Base-by-base conservation (phyloP, 2,113 vertebrate genomes). In the Sclerurus mexicanus region DNA sequence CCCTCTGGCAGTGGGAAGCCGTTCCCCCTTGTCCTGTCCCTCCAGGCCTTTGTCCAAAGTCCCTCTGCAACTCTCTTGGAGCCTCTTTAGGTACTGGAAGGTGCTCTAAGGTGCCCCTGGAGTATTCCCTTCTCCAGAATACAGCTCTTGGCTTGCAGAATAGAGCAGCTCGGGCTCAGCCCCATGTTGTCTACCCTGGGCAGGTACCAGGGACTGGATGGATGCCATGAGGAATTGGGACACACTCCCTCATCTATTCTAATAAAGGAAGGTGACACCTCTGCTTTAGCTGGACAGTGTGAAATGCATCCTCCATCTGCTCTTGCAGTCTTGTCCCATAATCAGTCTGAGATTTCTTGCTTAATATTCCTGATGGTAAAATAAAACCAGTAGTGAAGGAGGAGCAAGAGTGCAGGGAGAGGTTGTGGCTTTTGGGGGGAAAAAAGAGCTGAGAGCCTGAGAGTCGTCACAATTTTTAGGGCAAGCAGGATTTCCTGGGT, bases 61-160 rank as follows among this genome's bases (percentile, higher is more conserved):
- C 15, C 13, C 10, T 52, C n/a, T 82, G 20, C 69, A 75, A 40
- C 30, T 69, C 55, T 62, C 40, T 9, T 55, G 55, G 46, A 68
- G 6, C 21, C 28, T 5, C 17, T 82, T 33, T 15, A 53, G 78
- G 9, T 14, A 0, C 47, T 62, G n/a, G 14, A 35, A 60, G 7
- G 3, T 1, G 9, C 3, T 35, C 25, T 15, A 1, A 47, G 30
- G 0, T 69, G 30, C 40, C 4, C 24, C 30, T 8, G 28, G 46
- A 46, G 4, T 66, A 44, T 62, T 69, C 11, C 3, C 5, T 83
- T 62, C 11, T 35, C 25, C 40, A 35, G 47, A 62, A 68, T 33
- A 2, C 37, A 14, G 15, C 23, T 50, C 78, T n/a, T 66, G 17
- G 4, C 5, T 74, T 21, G 23, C 5, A 4, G 9, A 9, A 53